These are phyloP conservation scores for Agapetus fuscipes DNA, from an alignment of 2,888 invertebrate species.

Conservation along the genomic window DNA sequence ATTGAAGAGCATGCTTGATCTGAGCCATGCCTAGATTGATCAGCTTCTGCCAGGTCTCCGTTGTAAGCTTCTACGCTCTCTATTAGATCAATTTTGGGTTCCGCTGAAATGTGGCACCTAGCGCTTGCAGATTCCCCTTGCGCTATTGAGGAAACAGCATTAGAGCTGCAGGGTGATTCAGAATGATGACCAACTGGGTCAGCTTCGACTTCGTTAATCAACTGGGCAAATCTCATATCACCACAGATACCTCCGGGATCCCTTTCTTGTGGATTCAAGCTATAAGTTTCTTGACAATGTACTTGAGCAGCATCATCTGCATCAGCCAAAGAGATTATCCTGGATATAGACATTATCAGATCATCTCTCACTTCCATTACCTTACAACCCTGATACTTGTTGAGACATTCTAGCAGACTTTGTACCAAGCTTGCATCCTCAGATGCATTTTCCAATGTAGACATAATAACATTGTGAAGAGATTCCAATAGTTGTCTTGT, in stretches of 20 bases:
- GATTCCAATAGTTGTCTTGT: slow-evolving; percentile 41
- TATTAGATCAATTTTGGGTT: slow-evolving; percentile 38
- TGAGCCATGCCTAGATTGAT: slow-evolving; percentile 53
- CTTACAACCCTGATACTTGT: slow-evolving; percentile 34
- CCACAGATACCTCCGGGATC: neutral
- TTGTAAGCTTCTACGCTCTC: slow-evolving; percentile 50
- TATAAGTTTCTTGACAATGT: too few species aligned
- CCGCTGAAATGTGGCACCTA: slow-evolving; percentile 27
- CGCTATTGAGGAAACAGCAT: neutral
- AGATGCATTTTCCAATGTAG: slow-evolving; percentile 30
- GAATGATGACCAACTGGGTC: too few species aligned
- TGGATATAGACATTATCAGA: slow-evolving; percentile 12
- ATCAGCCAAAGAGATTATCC: slow-evolving; percentile 5
- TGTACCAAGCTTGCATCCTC: slow-evolving; percentile 37
- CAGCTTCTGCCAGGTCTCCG: slow-evolving; percentile 72
- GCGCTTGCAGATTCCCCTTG: neutral
- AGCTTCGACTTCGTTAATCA: too few species aligned
- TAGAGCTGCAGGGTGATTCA: neutral
- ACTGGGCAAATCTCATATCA: neutral
- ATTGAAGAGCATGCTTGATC: slow-evolving; percentile 16
- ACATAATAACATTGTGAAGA: slow-evolving; percentile 41
- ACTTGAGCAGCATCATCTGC: neutral
- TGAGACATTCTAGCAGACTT: slow-evolving; percentile 32
- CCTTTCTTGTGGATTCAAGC: too few species aligned
- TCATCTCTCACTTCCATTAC: slow-evolving; percentile 25